Conservation (phyloP, 2,888 invertebrate genomes). For the Steinernema scapterisci region DNA sequence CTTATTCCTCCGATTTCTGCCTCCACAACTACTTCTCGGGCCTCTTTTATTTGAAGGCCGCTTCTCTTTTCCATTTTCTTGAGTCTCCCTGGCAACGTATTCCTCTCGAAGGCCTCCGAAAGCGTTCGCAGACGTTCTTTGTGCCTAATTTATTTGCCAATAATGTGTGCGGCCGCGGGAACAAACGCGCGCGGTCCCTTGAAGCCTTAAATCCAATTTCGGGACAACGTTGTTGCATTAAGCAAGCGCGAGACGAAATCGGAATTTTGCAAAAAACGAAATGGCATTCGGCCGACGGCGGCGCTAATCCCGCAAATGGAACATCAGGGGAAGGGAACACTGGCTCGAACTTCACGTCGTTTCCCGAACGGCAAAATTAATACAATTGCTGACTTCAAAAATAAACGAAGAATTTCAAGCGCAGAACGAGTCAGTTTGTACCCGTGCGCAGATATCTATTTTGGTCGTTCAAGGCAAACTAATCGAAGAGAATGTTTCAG, state of each 20-base stretch:
- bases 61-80: not conserved
- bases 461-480: too few species aligned
- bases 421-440: too few species aligned
- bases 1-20: too few species aligned
- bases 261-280: slow-evolving; percentile 5
- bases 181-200: not conserved
- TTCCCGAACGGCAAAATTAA: not conserved
- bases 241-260: not conserved
- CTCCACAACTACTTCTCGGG: too few species aligned
- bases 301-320: not conserved
- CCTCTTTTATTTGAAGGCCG: not conserved
- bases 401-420: too few species aligned
- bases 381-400: too few species aligned
- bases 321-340: not conserved
- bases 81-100: not conserved
- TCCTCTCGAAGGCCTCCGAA: not conserved
- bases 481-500: not conserved
- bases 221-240: not conserved
- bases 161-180: slow-evolving; percentile 5
- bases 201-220: not conserved
- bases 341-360: not conserved
- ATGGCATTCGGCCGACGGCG: not conserved
- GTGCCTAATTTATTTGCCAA: not conserved
- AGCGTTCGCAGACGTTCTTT: not conserved
- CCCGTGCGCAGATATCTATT: too few species aligned